Evolutionary conservation across 2,113 vertebrate species (phyloP).

Genomic region (Syngnathus floridae): DNA sequence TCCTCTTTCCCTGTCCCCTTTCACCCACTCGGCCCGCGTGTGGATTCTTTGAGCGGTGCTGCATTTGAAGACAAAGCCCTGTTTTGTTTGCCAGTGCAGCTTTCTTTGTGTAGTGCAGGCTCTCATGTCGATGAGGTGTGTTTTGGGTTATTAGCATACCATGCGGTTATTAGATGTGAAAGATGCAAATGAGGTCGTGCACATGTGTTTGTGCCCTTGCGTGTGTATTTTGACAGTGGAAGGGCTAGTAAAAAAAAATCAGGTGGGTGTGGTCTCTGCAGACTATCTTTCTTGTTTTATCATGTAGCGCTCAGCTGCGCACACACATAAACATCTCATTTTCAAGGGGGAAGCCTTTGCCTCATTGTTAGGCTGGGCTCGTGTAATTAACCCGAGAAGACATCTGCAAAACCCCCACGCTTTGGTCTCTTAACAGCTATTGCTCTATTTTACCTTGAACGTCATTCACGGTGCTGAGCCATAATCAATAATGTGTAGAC

Average conservation of each 20-base stretch:
- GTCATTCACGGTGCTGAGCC: constrained; percentile 28
- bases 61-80: background rate
- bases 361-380: constrained; percentile 34
- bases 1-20: background rate
- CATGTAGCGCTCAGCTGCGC: constrained; percentile 59
- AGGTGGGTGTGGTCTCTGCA: constrained; percentile 47
- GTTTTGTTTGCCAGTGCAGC: background rate
- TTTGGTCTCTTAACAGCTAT: constrained; percentile 24
- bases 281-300: constrained; percentile 50
- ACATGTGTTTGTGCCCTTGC: background rate
- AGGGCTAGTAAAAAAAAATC: constrained; percentile 32
- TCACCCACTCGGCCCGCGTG: constrained; percentile 7
- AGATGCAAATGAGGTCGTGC: constrained; percentile 36
- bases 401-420: constrained; percentile 24
- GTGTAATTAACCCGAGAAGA: constrained; percentile 57
- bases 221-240: constrained; percentile 5
- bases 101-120: constrained; percentile 8
- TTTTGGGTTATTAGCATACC: constrained; percentile 6
- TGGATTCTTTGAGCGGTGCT: constrained; percentile 1
- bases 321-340: constrained; percentile 41
- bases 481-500: constrained; percentile 46
- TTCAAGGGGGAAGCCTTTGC: constrained; percentile 24
- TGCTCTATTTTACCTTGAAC: constrained; percentile 15
- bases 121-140: background rate
- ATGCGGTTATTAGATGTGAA: constrained; percentile 26